Evolutionary conservation across 2,888 invertebrate genomes (phyloP).

Genomic region (Phasia obesa): DNA sequence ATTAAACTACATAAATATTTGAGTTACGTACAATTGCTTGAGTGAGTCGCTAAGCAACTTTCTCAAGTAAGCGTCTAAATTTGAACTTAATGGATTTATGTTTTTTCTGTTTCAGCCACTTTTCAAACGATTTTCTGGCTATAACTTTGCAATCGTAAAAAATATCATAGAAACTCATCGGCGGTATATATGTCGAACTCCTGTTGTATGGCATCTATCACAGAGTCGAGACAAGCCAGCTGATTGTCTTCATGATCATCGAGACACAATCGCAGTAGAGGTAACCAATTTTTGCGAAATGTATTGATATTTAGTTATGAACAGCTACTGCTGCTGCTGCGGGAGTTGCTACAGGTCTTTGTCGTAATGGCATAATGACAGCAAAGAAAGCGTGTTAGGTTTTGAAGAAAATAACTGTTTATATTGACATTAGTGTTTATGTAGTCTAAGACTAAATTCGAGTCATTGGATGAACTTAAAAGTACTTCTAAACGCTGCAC

Average conservation of each 20-base stretch:
- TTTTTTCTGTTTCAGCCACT: slow-evolving; percentile 75
- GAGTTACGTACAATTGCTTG: no score
- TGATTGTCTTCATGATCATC: slow-evolving; percentile 78
- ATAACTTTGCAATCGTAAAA: slow-evolving; percentile 79
- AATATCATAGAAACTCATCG: slow-evolving; percentile 75
- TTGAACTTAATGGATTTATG: slow-evolving; percentile 48
- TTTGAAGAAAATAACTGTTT: slow-evolving; percentile 77
- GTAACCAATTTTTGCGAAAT: slow-evolving; percentile 77
- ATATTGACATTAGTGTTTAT: slow-evolving; percentile 80
- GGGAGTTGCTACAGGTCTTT: slow-evolving; percentile 62
- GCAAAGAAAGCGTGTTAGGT: slow-evolving; percentile 79
- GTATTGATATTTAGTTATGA: slow-evolving; percentile 71
- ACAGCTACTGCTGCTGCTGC: slow-evolving; percentile 54
- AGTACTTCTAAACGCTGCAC: slow-evolving; percentile 78
- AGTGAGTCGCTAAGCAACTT: no score
- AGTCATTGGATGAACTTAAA: slow-evolving; percentile 73
- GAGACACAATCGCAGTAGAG: slow-evolving; percentile 77
- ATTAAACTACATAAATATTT: no score
- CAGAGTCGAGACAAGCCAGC: slow-evolving; percentile 78
- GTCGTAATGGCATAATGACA: slow-evolving; percentile 79
- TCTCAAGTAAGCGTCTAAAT: slow-evolving; percentile 68
- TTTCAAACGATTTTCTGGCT: slow-evolving; percentile 79
- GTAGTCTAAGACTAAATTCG: slow-evolving; percentile 80
- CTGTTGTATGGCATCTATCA: slow-evolving; percentile 75
- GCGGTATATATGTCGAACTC: slow-evolving; percentile 74